Evolutionary conservation across 2,113 vertebrate species (phyloP).

Genomic region (Sebastes schlegelii): DNA sequence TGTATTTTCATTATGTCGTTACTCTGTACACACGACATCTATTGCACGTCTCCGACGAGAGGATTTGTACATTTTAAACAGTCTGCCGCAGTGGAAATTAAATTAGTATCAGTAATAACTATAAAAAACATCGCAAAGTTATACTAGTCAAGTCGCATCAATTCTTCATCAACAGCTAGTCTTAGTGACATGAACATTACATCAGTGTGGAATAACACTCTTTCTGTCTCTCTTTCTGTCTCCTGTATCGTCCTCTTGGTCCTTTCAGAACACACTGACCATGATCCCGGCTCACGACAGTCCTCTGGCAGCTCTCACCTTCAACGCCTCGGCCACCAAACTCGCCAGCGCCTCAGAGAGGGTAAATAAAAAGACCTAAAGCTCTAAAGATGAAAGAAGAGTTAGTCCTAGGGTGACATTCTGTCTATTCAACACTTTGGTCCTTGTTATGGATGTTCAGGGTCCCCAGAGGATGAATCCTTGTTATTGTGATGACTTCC

Average conservation of each 20-base stretch:
- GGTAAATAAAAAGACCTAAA: constrained; percentile 77
- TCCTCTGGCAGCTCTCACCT: constrained; percentile 93
- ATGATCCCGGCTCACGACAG: constrained; percentile 97
- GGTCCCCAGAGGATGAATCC: not conserved
- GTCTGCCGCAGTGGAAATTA: too few relatives aligned
- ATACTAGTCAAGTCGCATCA: too few relatives aligned
- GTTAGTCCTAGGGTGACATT: not conserved
- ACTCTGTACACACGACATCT: too few relatives aligned
- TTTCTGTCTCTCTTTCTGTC: not conserved
- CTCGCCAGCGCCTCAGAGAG: constrained; percentile 97
- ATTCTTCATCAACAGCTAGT: not conserved
- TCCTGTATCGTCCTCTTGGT: not conserved
- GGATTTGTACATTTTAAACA: too few relatives aligned
- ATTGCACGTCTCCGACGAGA: too few relatives aligned
- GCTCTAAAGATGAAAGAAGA: not conserved
- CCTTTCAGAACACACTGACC: constrained; percentile 91
- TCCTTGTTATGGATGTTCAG: not conserved
- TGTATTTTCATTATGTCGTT: too few relatives aligned
- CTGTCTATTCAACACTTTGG: not conserved
- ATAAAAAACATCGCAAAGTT: too few relatives aligned
- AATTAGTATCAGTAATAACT: too few relatives aligned
- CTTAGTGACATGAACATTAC: not conserved
- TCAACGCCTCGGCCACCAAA: constrained; percentile 92
- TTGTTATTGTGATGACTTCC: not conserved
- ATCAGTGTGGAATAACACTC: not conserved